Conservation (phyloP, 2,888 invertebrate species). For the Xestia rhomboidea region DNA sequence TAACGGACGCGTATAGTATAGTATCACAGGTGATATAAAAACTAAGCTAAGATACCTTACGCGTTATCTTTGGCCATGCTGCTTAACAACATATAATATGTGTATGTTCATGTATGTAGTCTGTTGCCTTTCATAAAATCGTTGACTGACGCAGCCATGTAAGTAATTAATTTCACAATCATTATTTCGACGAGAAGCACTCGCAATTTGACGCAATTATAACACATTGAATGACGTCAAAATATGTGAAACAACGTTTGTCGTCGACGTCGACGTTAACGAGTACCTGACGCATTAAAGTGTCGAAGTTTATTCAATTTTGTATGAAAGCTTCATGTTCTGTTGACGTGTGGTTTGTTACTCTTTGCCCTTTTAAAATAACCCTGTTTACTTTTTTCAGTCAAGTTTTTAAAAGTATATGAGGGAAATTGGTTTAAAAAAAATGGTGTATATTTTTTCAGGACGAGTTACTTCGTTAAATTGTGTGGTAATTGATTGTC, state of each 20-base stretch:
- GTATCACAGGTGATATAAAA: not conserved
- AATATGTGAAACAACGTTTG: slow-evolving; percentile 30
- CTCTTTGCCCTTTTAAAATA: not conserved
- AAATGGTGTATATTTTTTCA: not conserved
- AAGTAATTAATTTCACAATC: slow-evolving; percentile 46
- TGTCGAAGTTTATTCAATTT: slow-evolving; percentile 49
- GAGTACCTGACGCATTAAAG: slow-evolving; percentile 36
- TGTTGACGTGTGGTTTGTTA: slow-evolving; percentile 12
- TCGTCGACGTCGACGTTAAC: slow-evolving; percentile 5
- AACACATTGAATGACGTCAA: slow-evolving; percentile 26
- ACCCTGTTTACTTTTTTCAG: not conserved
- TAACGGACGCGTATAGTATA: not conserved
- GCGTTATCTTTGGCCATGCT: not conserved
- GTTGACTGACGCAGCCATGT: not conserved
- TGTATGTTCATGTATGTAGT: too few relatives aligned
- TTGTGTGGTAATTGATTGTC: not conserved
- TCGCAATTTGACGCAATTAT: slow-evolving; percentile 43
- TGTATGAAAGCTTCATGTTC: slow-evolving; percentile 5
- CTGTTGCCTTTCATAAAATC: slow-evolving; percentile 1
- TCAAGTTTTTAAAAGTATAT: not conserved
- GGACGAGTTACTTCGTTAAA: not conserved
- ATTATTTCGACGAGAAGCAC: slow-evolving; percentile 34
- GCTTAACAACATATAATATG: not conserved
- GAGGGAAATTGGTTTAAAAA: not conserved
- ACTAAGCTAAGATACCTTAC: not conserved